phyloP scores from a whole-genome alignment of 2,888 invertebrate genomes.

The Cyclophora punctaria region DNA sequence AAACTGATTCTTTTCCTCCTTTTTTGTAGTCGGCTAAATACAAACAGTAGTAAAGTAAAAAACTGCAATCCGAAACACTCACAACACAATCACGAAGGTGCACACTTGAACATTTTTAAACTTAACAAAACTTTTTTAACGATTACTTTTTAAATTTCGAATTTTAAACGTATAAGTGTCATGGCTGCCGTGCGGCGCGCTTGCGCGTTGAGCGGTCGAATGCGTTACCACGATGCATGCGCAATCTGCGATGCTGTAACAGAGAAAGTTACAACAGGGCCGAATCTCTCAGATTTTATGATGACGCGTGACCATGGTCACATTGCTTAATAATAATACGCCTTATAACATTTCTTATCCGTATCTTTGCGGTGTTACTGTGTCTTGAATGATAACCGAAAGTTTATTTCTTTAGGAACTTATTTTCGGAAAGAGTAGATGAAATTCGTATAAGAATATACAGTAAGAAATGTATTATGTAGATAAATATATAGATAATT shows the following conservation, averaged over 20 bases:
- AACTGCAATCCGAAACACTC: slow-evolving; percentile 21
- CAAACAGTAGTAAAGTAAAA: neutral
- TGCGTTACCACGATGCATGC: slow-evolving; percentile 45
- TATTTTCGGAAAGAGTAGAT: too few species aligned
- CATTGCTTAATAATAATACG: slow-evolving; percentile 6
- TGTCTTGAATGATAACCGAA: too few species aligned
- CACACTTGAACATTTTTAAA: slow-evolving; percentile 27
- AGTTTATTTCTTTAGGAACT: too few species aligned
- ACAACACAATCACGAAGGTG: slow-evolving; percentile 24
- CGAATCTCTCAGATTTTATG: slow-evolving; percentile 24
- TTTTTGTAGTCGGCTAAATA: neutral
- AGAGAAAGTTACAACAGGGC: slow-evolving; percentile 62
- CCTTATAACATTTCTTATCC: too few species aligned
- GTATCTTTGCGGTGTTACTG: too few species aligned
- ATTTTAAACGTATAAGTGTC: slow-evolving; percentile 26
- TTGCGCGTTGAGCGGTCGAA: slow-evolving; percentile 37
- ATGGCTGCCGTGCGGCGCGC: slow-evolving; percentile 31
- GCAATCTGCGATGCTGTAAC: slow-evolving; percentile 61
- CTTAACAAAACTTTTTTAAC: neutral
- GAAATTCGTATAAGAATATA: too few species aligned
- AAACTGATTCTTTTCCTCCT: too few species aligned
- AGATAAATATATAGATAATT: too few species aligned
- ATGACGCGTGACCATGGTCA: slow-evolving; percentile 14
- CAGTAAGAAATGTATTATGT: too few species aligned
- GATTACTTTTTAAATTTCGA: slow-evolving; percentile 17